These are phyloP conservation scores for Brachypodius melanocephalos DNA, from an alignment of 2,113 vertebrate species.

Conservation along the genomic window DNA sequence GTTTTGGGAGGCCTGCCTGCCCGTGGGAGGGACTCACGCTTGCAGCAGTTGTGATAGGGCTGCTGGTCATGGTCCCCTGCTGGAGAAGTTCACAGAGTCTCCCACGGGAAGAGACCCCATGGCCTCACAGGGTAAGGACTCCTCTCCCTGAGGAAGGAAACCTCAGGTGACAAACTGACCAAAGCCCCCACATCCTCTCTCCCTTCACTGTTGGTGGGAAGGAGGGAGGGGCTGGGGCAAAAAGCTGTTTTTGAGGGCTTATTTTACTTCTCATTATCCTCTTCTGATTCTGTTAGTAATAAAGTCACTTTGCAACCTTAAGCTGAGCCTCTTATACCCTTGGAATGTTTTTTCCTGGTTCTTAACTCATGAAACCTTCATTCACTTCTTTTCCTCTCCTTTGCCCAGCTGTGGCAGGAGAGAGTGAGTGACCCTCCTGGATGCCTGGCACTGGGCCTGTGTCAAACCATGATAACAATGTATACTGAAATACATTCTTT, in stretches of 20 bases:
- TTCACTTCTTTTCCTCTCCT: background rate
- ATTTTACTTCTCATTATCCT: background rate
- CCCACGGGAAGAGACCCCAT: fast-evolving
- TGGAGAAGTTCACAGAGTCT: fast-evolving
- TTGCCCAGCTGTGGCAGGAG: background rate
- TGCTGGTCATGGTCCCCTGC: fast-evolving
- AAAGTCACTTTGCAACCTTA: background rate
- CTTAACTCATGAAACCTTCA: background rate
- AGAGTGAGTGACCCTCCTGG: fast-evolving
- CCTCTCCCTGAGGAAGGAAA: background rate
- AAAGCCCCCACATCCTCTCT: fast-evolving
- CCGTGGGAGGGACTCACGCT: background rate
- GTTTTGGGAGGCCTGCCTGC: background rate
- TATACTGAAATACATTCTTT: background rate
- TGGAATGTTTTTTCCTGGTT: background rate
- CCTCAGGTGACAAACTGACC: no score
- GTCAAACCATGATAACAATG: background rate
- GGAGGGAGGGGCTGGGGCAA: background rate
- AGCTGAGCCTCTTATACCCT: background rate
- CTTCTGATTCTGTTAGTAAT: background rate
- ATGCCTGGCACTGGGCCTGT: background rate
- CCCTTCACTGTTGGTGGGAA: background rate
- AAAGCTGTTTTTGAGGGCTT: background rate
- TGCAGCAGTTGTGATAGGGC: no score
- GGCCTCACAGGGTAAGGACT: background rate